These are phyloP conservation scores for Sinotaia quadrata DNA, from an alignment of 2,888 invertebrate genomes.

Conservation along the genomic window DNA sequence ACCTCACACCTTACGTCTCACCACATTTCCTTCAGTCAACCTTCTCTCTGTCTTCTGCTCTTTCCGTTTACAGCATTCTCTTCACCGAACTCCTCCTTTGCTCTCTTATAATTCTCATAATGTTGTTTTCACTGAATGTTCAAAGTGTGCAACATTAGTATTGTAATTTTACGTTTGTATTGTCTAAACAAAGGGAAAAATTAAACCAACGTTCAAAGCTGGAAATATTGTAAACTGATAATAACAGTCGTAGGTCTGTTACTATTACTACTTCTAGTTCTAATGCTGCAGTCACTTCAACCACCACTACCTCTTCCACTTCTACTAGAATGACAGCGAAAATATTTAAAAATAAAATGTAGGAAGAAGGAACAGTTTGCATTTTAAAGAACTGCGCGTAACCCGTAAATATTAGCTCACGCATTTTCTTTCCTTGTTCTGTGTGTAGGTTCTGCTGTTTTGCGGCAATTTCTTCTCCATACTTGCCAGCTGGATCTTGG, in stretches of 20 bases:
- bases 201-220: too few species aligned
- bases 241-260: too few species aligned
- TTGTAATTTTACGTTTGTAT: too few species aligned
- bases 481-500: conserved; percentile 64
- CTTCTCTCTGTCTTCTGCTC: not conserved
- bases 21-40: conserved; percentile 28
- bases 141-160: too few species aligned
- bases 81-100: not conserved
- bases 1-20: conserved; percentile 37
- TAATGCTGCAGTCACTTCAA: too few species aligned
- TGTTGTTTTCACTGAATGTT: too few species aligned
- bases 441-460: conserved; percentile 17
- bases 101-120: not conserved
- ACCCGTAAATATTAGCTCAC: not conserved
- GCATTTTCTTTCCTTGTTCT: not conserved
- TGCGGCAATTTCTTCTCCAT: conserved; percentile 46
- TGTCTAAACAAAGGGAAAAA: too few species aligned
- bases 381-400: too few species aligned
- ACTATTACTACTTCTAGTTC: too few species aligned
- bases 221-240: too few species aligned
- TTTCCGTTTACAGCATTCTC: not conserved
- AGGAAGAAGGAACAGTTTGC: not conserved
- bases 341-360: not conserved
- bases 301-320: too few species aligned
- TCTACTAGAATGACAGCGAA: too few species aligned